Percentiles rank a stretch among this genome's conserved stretches.
phyloP scores from a whole-genome alignment of 2,113 vertebrate species.

The Hypanus sabinus region DNA sequence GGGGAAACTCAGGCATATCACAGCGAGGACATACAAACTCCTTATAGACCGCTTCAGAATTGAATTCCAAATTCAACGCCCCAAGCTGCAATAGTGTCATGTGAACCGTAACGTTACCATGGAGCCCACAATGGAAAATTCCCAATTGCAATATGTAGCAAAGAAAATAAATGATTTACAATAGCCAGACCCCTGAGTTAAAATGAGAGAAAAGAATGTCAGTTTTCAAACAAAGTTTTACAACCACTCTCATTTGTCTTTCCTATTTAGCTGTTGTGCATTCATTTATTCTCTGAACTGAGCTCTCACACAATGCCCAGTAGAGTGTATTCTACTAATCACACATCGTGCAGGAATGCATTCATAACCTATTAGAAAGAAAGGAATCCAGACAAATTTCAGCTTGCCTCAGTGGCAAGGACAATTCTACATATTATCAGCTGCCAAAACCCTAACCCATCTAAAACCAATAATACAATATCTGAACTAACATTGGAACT shows the following conservation, averaged over 20 bases:
- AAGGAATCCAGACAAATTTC: background rate
- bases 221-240: background rate
- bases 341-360: background rate
- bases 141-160: background rate
- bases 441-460: background rate
- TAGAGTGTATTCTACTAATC: background rate
- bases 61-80: no score
- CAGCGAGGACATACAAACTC: no score
- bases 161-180: background rate
- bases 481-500: background rate
- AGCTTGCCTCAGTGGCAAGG: background rate
- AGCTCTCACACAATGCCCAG: background rate
- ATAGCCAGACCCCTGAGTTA: background rate
- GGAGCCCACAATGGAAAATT: background rate
- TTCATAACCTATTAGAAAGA: background rate
- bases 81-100: no score
- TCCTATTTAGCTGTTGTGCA: background rate
- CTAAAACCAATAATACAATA: background rate
- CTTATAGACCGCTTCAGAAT: no score
- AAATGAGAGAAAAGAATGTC: background rate
- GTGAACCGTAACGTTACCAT: no score
- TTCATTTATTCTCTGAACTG: background rate
- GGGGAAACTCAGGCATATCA: no score
- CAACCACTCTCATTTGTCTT: background rate
- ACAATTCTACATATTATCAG: background rate